Conservation (phyloP, 1,140 invertebrate genomes). For the Zaprionus tsacasi region DNA sequence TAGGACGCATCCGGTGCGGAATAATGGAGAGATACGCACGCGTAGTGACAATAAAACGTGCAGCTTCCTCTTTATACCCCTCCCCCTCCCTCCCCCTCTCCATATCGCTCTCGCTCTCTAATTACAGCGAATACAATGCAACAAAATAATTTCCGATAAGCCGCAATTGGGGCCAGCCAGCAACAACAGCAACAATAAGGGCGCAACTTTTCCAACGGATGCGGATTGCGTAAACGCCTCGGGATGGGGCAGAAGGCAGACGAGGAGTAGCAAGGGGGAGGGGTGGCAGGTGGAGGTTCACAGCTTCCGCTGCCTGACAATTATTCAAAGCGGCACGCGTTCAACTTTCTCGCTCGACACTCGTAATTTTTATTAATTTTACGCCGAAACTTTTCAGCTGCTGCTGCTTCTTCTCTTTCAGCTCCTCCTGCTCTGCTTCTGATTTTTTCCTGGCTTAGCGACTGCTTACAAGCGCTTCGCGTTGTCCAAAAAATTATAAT, state of each 20-base stretch:
- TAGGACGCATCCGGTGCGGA: conserved; percentile 36
- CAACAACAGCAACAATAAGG: conserved; percentile 1
- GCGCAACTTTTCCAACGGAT: conserved; percentile 6
- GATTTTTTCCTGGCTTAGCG: conserved; percentile 54
- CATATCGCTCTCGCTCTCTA: conserved; percentile 55
- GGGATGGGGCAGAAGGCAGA: not conserved
- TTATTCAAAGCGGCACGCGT: conserved; percentile 59
- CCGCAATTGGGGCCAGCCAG: conserved; percentile 23
- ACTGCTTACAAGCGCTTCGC: conserved; percentile 71
- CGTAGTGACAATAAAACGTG: conserved; percentile 64
- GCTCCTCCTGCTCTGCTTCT: not conserved
- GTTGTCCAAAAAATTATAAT: conserved; percentile 74
- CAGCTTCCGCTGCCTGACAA: conserved; percentile 34
- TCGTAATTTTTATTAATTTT: conserved; percentile 81
- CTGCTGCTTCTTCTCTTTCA: conserved; percentile 14
- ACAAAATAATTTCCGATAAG: conserved; percentile 43
- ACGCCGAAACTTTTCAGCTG: conserved; percentile 57
- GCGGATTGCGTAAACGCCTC: conserved; percentile 2
- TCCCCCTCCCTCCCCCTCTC: conserved; percentile 33
- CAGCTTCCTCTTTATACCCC: conserved; percentile 23
- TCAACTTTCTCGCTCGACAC: conserved; percentile 59
- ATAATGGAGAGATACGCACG: conserved; percentile 60
- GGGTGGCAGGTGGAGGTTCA: not conserved
- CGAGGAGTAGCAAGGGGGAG: not conserved
- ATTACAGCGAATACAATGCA: conserved; percentile 54